Evolutionary conservation across 2,113 vertebrate species (phyloP).

Genomic region (Meles meles): DNA sequence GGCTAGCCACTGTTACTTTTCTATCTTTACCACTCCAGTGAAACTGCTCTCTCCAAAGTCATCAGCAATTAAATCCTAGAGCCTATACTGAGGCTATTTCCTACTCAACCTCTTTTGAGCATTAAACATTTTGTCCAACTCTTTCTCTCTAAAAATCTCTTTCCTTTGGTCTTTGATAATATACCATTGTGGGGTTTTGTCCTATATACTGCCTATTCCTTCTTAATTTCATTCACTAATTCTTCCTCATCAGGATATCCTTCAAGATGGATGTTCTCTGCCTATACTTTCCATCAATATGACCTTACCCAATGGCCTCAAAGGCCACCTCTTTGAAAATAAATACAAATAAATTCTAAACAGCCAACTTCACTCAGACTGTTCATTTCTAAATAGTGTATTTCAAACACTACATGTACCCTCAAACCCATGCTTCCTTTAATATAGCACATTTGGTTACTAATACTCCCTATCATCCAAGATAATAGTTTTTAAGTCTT

Average conservation of each 20-base stretch:
- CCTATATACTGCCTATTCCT: background rate
- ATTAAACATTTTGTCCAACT: background rate
- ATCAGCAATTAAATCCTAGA: background rate
- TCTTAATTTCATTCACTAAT: background rate
- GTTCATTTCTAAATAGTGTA: background rate
- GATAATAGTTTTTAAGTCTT: background rate
- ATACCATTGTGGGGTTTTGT: background rate
- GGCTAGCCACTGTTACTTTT: background rate
- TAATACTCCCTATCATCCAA: background rate
- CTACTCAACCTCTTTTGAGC: background rate
- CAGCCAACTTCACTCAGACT: background rate
- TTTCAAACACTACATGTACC: background rate
- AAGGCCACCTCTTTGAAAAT: background rate
- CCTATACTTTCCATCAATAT: background rate
- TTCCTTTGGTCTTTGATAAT: background rate
- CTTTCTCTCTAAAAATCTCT: background rate
- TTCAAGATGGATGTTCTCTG: background rate
- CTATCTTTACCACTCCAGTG: background rate
- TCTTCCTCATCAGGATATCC: background rate
- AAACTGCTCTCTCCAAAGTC: background rate
- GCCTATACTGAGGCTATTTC: background rate
- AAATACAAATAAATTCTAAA: background rate
- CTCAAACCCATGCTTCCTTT: background rate
- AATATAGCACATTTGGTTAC: background rate
- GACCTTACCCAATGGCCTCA: background rate